Base-by-base conservation (phyloP, 2,797 vertebrate species). In the Darevskia mixta region DNA sequence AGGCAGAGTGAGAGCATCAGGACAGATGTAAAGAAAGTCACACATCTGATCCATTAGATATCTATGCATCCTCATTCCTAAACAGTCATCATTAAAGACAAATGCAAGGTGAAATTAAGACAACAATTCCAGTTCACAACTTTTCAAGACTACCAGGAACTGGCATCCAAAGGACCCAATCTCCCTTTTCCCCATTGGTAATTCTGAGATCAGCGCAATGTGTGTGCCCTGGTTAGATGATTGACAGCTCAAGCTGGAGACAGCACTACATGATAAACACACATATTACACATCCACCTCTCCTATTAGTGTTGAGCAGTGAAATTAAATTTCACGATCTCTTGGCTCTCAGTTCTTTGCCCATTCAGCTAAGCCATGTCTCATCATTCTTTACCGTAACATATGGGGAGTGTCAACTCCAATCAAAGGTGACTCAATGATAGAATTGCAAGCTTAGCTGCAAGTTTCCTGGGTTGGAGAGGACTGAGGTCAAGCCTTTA, bases 401-500 rank as follows among this genome's bases (percentile, higher is more conserved):
- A 75, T 2, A 1, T 71, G 49, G 5, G n/a, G 9, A 75, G 20
- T 83, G 85, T 72, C 35, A 88, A 32, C 29, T 80, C 58, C 5
- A 75, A 80, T 77, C 35, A 66, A 85, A 85, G 82, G 77, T 80
- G 82, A 85, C 58, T 88, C 87, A 87, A 85, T 77, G 76, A 49
- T 73, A 80, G 86, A 94, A 72, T 32, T 0, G 0, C 23, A 83
- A 76, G 72, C n/a, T 17, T 75, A 92, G 81, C 72, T 85, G 5
- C 89, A 81, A 87, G 41, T 49, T 87, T 95, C 55, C 83, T 88
- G 61, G 75, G 38, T 92, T 88, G 90, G 0, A 0, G 0, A 0
- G 45, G 15, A 1, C 64, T 94, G 45, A 85, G 85, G 78, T 83
- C 69, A 85, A 71, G 87, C 55, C 82, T 23, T 91, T 91, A 91